These are phyloP conservation scores for Gasteruption jaculator DNA, from an alignment of 2,888 invertebrate genomes.

Conservation along the genomic window DNA sequence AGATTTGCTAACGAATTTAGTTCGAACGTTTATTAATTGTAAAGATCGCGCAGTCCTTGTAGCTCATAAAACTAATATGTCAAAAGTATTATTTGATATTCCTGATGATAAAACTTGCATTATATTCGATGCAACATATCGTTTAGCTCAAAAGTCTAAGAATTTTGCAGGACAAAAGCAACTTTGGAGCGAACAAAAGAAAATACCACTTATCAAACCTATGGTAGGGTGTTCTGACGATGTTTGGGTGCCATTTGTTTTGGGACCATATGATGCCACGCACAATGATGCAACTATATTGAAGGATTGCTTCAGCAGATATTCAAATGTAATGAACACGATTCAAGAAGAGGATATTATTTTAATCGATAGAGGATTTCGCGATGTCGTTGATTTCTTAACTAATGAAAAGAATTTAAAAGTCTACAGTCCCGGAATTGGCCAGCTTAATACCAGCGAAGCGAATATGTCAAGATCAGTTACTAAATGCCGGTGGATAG, in stretches of 20 bases:
- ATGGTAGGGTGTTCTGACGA: constrained; percentile 9
- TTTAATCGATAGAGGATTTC: constrained; percentile 7
- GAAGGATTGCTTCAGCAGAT: constrained; percentile 9
- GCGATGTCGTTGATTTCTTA: constrained; percentile 4
- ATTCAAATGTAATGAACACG: not conserved
- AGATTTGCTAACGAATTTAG: constrained; percentile 1
- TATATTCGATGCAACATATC: constrained; percentile 12
- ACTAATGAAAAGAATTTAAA: constrained; percentile 5
- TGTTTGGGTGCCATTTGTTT: constrained; percentile 8
- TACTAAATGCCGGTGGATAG: constrained; percentile 5
- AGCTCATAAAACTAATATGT: constrained; percentile 2
- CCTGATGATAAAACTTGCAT: not conserved
- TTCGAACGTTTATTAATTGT: constrained; percentile 6
- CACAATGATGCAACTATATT: constrained; percentile 11
- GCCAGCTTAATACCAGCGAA: constrained; percentile 3
- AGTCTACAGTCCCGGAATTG: constrained; percentile 6
- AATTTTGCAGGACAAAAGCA: constrained; percentile 16
- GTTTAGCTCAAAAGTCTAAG: constrained; percentile 12
- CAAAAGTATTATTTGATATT: constrained; percentile 9
- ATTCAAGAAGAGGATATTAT: constrained; percentile 2
- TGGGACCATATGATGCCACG: constrained; percentile 9
- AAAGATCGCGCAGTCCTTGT: not conserved
- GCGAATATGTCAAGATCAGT: constrained; percentile 6
- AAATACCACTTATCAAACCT: constrained; percentile 8
- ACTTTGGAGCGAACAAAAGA: constrained; percentile 14